A percentile compares a stretch with the other conserved stretches of the same genome.
phyloP scores from a whole-genome alignment of 2,888 invertebrate genomes.

The Cryptocephalus moraei region DNA sequence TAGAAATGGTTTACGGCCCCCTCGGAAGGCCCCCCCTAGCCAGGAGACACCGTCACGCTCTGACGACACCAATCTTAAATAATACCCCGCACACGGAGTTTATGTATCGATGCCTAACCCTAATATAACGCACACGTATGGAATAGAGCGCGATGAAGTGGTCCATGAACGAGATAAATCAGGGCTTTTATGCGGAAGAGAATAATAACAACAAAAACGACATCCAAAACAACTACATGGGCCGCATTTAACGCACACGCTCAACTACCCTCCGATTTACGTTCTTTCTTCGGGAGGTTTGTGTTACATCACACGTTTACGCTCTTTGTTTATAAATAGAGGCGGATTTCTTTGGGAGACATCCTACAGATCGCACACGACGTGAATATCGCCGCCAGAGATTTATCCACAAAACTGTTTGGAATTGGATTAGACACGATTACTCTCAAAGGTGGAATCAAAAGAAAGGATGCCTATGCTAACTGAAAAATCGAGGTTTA shows the following conservation, averaged over 20 bases:
- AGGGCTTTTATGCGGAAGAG: slow-evolving; percentile 23
- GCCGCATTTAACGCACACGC: no score
- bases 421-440: no score
- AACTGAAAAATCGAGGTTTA: no score
- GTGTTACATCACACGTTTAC: slow-evolving; percentile 11
- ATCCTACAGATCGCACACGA: no score
- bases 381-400: no score
- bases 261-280: slow-evolving; percentile 25
- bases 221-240: no score
- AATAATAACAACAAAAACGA: slow-evolving; percentile 12
- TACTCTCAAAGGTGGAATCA: no score
- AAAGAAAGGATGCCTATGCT: no score
- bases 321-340: not conserved
- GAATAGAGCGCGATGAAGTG: slow-evolving; percentile 10
- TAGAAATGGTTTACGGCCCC: no score
- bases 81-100: slow-evolving; percentile 6
- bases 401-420: no score
- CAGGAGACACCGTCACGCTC: slow-evolving; percentile 8
- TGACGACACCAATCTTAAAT: slow-evolving; percentile 10
- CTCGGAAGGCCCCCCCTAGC: no score
- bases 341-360: no score
- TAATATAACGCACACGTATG: slow-evolving; percentile 10
- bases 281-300: slow-evolving; percentile 13
- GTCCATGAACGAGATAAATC: slow-evolving; percentile 14
- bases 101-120: slow-evolving; percentile 11